Evolutionary conservation across 1,140 invertebrate genomes (phyloP).

Genomic region (Steinernema khuongi): DNA sequence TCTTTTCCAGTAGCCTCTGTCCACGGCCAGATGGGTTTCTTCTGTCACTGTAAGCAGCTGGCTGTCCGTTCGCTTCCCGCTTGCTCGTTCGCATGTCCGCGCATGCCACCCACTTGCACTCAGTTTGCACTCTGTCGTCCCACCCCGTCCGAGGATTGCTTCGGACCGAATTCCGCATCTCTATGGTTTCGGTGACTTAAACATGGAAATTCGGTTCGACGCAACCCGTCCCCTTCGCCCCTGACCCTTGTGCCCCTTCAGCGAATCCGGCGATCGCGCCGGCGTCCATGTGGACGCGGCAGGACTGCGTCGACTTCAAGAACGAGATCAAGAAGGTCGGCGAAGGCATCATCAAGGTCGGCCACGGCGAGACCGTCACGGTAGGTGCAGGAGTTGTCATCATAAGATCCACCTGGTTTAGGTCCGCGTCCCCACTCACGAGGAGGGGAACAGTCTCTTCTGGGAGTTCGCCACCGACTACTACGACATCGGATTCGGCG

Average conservation of each 20-base stretch:
- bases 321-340: slow-evolving; percentile 66
- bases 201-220: too few species aligned
- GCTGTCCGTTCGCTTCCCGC: slow-evolving; percentile 23
- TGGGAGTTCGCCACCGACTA: slow-evolving; percentile 99
- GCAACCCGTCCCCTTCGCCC: too few species aligned
- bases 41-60: slow-evolving; percentile 55
- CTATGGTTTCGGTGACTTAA: too few species aligned
- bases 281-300: slow-evolving; percentile 88
- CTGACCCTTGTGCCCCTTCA: too few species aligned
- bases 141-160: too few species aligned
- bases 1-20: slow-evolving; percentile 52
- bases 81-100: slow-evolving; percentile 17
- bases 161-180: too few species aligned
- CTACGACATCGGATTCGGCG: slow-evolving; percentile 96
- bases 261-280: slow-evolving; percentile 65
- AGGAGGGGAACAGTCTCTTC: slow-evolving; percentile 85
- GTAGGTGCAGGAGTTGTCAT: slow-evolving; percentile 60
- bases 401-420: slow-evolving; percentile 24
- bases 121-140: slow-evolving; percentile 17
- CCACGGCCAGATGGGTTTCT: slow-evolving; percentile 57
- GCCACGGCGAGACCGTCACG: slow-evolving; percentile 93
- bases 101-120: slow-evolving; percentile 5
- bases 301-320: slow-evolving; percentile 85
- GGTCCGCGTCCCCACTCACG: slow-evolving; percentile 90
- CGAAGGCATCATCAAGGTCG: slow-evolving; percentile 88